Percentiles rank a stretch among this genome's conserved stretches.
These are phyloP conservation scores for Acanthurus lineatus DNA, from an alignment of 2,797 vertebrate genomes.

Conservation along the genomic window DNA sequence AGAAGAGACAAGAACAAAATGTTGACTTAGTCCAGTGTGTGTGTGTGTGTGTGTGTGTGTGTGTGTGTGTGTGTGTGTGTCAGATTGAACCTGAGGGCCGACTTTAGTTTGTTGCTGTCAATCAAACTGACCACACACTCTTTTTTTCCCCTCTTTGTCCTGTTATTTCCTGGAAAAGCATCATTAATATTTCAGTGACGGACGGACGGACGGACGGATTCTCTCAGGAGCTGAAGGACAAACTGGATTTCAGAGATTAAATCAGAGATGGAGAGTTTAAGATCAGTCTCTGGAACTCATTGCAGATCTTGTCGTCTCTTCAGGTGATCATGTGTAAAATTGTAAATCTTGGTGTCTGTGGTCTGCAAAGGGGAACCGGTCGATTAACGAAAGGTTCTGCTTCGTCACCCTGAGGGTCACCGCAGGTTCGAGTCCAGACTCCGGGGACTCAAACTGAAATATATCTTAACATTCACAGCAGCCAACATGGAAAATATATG, in stretches of 20 bases:
- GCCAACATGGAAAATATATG: no score
- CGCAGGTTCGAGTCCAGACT: no score
- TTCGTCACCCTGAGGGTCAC: no score
- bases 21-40: constrained; percentile 19
- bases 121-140: constrained; percentile 5
- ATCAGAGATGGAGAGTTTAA: no score
- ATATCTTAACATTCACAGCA: no score
- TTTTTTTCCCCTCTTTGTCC: not conserved
- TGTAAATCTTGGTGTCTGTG: no score
- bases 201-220: not conserved
- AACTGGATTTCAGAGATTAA: not conserved
- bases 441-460: no score
- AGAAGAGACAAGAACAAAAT: constrained; percentile 36
- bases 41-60: not conserved
- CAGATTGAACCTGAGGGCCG: not conserved
- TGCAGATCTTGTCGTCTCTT: no score
- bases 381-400: no score
- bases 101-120: not conserved
- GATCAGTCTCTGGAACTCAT: no score
- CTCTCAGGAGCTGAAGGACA: not conserved
- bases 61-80: constrained; percentile 16
- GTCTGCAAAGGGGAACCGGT: no score
- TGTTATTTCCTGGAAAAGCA: constrained; percentile 26
- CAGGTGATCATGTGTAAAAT: no score
- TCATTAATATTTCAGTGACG: constrained; percentile 35